Evolutionary conservation across 2,888 invertebrate genomes (phyloP), one percentile per base, ranked within the genome.

Genomic region (Podotricha telesiphe): DNA sequence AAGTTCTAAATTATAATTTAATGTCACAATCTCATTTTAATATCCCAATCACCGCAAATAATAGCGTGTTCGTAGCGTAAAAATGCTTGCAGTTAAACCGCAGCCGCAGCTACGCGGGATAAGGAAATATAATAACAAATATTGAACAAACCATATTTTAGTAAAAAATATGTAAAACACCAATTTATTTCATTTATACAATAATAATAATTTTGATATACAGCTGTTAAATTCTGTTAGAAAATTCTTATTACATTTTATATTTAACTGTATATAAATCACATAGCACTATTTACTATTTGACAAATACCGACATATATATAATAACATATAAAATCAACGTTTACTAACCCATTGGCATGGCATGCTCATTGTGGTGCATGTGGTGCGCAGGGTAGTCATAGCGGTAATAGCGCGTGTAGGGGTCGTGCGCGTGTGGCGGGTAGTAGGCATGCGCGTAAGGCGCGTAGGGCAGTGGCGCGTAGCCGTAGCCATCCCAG

Each of bases 361-460:
- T 84, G 73, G 83, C 86, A 86, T 91, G 90, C 73, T 92, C 92
- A 80, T 81, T 81, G 76, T 90, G 90, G 73, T 87, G 89, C 81
- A 86, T 79, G 76, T 89, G 89, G 78, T 89, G 89, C 74, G 82
- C 75, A 75, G 88, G 86, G 78, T 91, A 91, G 77, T 91, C 89
- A 82, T 89, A 90, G 81, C 90, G 90, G 80, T 91, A 91, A 84
- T 91, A 90, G 75, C 90, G 88, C 75, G 84, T 85, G 81, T 91
- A 91, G 70, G 90, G 90, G 76, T 92, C 91, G 79, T 91, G 91
- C 77, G 80, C 77, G 77, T 78, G 80, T 75, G 80, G 78, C 75
- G 79, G 71, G 77, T 80, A 80, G 78, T 80, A 79, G 70, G 73
- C 74, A 76, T 89, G 90, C 74, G 79, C 77, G 75, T 79, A 79